Percentiles rank a stretch among this genome's conserved stretches.
Evolutionary conservation across 1,140 invertebrate genomes (phyloP).

Genomic region (Heliconius eleuchia): DNA sequence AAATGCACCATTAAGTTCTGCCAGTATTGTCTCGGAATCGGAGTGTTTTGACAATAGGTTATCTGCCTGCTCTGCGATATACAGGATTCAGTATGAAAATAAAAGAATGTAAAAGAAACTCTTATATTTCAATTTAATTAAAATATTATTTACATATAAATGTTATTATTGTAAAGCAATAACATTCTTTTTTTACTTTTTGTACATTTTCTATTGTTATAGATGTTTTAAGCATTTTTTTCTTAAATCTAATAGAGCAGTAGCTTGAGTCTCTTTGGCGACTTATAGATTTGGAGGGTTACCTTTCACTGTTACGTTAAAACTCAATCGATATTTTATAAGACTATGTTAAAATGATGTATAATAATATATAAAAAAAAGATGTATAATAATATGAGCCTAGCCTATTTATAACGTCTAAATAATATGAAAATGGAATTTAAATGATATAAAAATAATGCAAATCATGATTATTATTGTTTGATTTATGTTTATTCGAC

Average conservation of each 20-base stretch:
- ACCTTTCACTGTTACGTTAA: conserved; percentile 2
- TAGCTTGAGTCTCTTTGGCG: not conserved
- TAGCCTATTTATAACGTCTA: not conserved
- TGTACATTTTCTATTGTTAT: not conserved
- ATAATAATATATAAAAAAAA: not conserved
- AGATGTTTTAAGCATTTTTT: not conserved
- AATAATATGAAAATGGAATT: not conserved
- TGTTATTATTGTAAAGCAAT: too few relatives aligned
- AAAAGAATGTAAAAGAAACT: too few relatives aligned
- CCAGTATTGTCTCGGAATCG: too few relatives aligned
- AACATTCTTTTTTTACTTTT: not conserved
- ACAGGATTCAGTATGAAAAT: too few relatives aligned
- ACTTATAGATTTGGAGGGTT: not conserved
- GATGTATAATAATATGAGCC: not conserved
- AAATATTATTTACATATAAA: too few relatives aligned
- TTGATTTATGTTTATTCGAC: too few relatives aligned
- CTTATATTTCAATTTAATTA: too few relatives aligned
- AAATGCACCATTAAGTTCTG: too few relatives aligned
- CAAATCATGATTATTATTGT: too few relatives aligned
- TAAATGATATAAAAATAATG: too few relatives aligned
- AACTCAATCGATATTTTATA: not conserved
- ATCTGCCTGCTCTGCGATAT: too few relatives aligned
- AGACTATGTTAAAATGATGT: not conserved
- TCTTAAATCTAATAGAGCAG: not conserved
- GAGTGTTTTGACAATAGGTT: too few relatives aligned